Conservation (phyloP, 2,888 invertebrate genomes). For the Hemithea aestivaria region DNA sequence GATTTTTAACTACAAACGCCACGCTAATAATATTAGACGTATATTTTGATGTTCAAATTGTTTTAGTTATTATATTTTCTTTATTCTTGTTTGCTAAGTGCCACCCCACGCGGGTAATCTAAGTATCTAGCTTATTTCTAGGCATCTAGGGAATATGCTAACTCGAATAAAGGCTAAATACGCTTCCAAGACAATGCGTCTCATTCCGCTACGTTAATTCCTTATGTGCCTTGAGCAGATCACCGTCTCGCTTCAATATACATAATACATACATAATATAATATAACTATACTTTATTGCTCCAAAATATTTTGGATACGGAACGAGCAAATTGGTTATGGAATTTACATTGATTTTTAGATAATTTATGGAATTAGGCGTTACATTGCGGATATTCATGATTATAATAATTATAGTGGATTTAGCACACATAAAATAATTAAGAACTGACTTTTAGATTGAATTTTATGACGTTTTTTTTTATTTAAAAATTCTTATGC, state of each 20-base stretch:
- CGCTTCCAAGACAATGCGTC: conserved; percentile 38
- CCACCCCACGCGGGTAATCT: conserved; percentile 35
- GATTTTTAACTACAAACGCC: too few species aligned
- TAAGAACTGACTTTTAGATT: too few species aligned
- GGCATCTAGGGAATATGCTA: conserved; percentile 57
- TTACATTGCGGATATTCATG: not conserved
- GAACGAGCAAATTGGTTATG: conserved; percentile 23
- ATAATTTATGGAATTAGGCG: too few species aligned
- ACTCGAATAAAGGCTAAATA: conserved; percentile 48
- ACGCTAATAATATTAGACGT: too few species aligned
- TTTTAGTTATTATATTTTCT: too few species aligned
- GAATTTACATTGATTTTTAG: not conserved
- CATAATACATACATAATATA: conserved; percentile 26
- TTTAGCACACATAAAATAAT: too few species aligned
- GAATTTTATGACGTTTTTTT: too few species aligned
- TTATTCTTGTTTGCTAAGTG: conserved; percentile 34
- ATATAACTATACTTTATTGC: too few species aligned
- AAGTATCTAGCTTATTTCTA: conserved; percentile 60
- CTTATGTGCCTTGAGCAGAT: conserved; percentile 73
- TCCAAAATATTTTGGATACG: conserved; percentile 19
- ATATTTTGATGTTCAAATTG: too few species aligned
- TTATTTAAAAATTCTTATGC: too few species aligned
- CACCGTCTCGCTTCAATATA: conserved; percentile 43
- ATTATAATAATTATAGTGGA: too few species aligned
- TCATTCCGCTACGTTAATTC: conserved; percentile 66